Percentiles rank a stretch among this genome's conserved stretches.
phyloP scores from a whole-genome alignment of 2,888 invertebrate species.

The Cryptus armator region DNA sequence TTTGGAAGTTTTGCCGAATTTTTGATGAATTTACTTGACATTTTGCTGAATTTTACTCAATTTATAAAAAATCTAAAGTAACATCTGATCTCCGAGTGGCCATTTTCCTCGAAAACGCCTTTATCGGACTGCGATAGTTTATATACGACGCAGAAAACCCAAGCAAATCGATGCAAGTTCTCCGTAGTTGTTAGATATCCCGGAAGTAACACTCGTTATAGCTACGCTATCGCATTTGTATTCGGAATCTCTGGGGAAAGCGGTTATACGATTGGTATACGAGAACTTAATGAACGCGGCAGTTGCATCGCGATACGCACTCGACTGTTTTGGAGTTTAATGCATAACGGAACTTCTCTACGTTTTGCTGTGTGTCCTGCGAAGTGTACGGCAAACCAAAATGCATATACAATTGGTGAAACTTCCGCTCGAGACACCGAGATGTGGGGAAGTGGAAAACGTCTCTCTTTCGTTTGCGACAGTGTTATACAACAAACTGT shows the following conservation, averaged over 20 bases:
- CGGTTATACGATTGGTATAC: constrained; percentile 49
- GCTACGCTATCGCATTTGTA: constrained; percentile 35
- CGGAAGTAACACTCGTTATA: constrained; percentile 64
- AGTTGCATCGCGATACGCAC: constrained; percentile 33
- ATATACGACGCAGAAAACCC: constrained; percentile 14
- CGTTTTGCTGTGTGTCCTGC: constrained; percentile 34
- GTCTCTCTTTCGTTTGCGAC: constrained; percentile 35
- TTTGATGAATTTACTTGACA: no score
- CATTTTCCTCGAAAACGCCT: neutral
- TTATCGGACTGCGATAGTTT: neutral
- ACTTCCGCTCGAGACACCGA: constrained; percentile 39
- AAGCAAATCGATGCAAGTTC: constrained; percentile 43
- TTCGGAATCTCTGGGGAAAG: constrained; percentile 48
- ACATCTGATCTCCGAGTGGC: neutral
- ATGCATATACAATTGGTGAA: constrained; percentile 20
- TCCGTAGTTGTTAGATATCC: constrained; percentile 32
- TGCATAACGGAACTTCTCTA: constrained; percentile 61
- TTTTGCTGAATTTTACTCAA: no score
- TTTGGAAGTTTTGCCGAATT: no score
- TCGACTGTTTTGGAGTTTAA: constrained; percentile 46
- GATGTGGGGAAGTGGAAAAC: constrained; percentile 37
- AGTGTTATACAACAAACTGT: constrained; percentile 51
- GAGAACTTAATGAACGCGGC: constrained; percentile 56
- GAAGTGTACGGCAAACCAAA: neutral
- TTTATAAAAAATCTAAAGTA: neutral